Percentiles rank a stretch among this genome's conserved stretches.
Evolutionary conservation across 2,888 invertebrate genomes (phyloP).

Genomic region (Crepidodera aurea): DNA sequence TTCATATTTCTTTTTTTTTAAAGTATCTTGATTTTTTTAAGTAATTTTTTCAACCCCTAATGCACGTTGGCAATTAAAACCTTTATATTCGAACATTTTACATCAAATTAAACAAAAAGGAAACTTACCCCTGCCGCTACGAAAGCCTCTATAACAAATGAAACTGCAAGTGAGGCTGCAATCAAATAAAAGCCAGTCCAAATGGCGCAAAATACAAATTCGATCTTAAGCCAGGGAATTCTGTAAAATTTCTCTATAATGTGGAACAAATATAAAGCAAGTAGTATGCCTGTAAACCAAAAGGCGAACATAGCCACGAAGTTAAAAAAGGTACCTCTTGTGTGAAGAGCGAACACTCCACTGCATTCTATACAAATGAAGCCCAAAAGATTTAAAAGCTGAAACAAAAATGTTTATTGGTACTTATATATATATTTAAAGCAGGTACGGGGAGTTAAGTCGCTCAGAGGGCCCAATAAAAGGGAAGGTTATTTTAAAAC

Average conservation of each 20-base stretch:
- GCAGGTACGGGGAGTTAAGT: too few species aligned
- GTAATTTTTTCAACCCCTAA: too few species aligned
- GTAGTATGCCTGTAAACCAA: constrained; percentile 82
- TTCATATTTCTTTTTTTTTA: too few species aligned
- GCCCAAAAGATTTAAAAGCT: constrained; percentile 76
- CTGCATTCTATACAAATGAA: constrained; percentile 80
- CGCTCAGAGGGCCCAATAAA: too few species aligned
- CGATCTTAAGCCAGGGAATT: constrained; percentile 87
- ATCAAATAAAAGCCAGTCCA: constrained; percentile 81
- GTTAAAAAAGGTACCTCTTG: constrained; percentile 77
- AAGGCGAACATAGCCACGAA: constrained; percentile 84
- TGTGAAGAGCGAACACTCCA: constrained; percentile 54
- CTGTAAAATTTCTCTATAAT: constrained; percentile 84
- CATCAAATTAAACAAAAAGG: too few species aligned
- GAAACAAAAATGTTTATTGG: constrained; percentile 54
- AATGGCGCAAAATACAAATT: constrained; percentile 76
- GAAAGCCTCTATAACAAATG: constrained; percentile 67
- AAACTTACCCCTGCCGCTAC: constrained; percentile 77
- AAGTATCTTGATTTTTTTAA: too few species aligned
- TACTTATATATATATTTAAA: too few species aligned
- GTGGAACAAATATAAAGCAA: constrained; percentile 85
- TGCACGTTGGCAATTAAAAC: too few species aligned
- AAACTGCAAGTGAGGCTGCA: constrained; percentile 75
- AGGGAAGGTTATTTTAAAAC: too few species aligned
- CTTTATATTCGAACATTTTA: too few species aligned